Base-by-base conservation (phyloP, 2,113 vertebrate species). In the Aspiorhynchus laticeps region DNA sequence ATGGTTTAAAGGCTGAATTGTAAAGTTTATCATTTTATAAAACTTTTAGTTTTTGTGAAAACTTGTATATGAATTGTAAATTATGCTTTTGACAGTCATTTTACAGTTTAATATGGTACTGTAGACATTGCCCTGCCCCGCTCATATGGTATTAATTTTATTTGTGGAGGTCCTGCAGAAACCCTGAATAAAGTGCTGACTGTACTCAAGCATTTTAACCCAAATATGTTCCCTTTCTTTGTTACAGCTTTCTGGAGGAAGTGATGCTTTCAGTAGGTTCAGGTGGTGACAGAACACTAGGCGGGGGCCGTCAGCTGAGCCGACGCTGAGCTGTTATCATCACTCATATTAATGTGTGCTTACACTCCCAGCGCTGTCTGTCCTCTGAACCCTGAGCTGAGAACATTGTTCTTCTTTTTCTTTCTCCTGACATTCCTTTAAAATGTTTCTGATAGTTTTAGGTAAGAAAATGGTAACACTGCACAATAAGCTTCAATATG, bases 231-330 rank as follows among this genome's bases (percentile, higher is more conserved):
- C 36, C 33, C 41, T 12, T 81, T 85, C n/a, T 86, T 4, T 85
- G 14, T 59, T 15, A 84, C 87, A 94, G 94, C n/a, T 95, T 95
- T 83, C 83, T 95, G 84, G 94, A 95, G 91, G 94, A 95, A 85
- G 95, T 95, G 86, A 94, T 90, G 85, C 90, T 78, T 3, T 24
- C 93, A 5, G 88, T 89, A 14, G 71, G 88, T n/a, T 84, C 84
- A 1, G 87, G 90, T 2, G 36, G 89, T 7, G 91, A 94, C 80
- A 89, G 91, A 53, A 41, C 86, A 7, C 92, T 91, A 5, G 91
- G 89, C n/a, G 79, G 84, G 0, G 80, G 92, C 88, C 92, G 92
- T 53, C 91, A 91, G 33, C 48, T 91, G 86, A 93, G 71, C 92
- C 91, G 94, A 26, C 94, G 91, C 87, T 95, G 83, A 95, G 24